Percentiles rank a stretch among this genome's conserved stretches.
These are phyloP conservation scores for Oxyura jamaicensis DNA, from an alignment of 2,113 vertebrate species.

Conservation along the genomic window DNA sequence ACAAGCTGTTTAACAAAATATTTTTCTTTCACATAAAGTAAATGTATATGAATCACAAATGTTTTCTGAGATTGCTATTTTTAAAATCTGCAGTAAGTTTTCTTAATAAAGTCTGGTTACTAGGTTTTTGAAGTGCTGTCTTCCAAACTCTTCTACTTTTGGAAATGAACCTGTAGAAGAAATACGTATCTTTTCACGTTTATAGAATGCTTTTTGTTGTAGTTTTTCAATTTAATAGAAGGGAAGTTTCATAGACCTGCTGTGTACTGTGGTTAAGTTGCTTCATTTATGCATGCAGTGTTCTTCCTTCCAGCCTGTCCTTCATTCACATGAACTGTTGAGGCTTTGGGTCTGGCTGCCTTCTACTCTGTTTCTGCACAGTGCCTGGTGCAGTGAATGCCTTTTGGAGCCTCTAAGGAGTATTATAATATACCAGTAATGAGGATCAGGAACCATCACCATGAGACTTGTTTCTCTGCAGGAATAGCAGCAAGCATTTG, in stretches of 20 bases:
- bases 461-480: neutral
- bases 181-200: neutral
- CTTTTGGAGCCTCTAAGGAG: neutral
- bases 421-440: neutral
- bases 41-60: neutral
- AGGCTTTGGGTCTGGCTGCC: neutral
- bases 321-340: neutral
- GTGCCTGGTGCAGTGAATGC: neutral
- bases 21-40: neutral
- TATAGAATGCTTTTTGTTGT: neutral
- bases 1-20: slow-evolving; percentile 30
- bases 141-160: neutral
- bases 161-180: neutral
- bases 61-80: neutral
- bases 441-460: neutral
- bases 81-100: neutral
- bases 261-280: neutral
- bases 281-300: neutral
- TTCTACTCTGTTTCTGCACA: neutral
- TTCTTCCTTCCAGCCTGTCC: neutral
- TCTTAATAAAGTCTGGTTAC: neutral
- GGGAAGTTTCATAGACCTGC: neutral
- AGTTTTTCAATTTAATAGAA: neutral
- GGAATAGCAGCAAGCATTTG: neutral
- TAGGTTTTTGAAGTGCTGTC: neutral